Conservation (phyloP, 2,888 invertebrate species). For the Parnassius glacialis region DNA sequence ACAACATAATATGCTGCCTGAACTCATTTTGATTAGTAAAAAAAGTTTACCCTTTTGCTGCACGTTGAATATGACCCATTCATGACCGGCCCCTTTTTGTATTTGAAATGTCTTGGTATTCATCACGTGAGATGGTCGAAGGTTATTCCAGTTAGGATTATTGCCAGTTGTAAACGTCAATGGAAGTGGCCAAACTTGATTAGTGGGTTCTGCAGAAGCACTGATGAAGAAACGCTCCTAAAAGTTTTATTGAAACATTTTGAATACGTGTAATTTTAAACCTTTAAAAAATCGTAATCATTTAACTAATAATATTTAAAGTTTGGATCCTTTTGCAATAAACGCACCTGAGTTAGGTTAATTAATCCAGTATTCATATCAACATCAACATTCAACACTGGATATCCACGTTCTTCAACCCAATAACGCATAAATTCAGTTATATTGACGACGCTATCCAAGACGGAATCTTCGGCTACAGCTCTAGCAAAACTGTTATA, state of each 20-base stretch:
- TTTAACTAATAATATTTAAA: too few relatives aligned
- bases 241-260: constrained; percentile 14
- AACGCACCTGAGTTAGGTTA: constrained; percentile 55
- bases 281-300: too few relatives aligned
- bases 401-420: constrained; percentile 83
- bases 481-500: constrained; percentile 54
- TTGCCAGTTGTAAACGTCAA: constrained; percentile 62
- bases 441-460: constrained; percentile 38
- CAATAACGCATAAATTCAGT: constrained; percentile 67
- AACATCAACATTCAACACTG: constrained; percentile 75
- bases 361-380: constrained; percentile 54
- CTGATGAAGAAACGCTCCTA: constrained; percentile 68
- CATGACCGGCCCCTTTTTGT: constrained; percentile 45
- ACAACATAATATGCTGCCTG: too few relatives aligned
- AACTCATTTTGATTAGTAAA: too few relatives aligned
- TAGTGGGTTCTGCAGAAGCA: constrained; percentile 41
- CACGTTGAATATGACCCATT: constrained; percentile 83
- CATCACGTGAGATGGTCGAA: constrained; percentile 51
- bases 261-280: neutral
- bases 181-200: constrained; percentile 68
- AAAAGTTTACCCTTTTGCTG: constrained; percentile 74
- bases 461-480: constrained; percentile 45
- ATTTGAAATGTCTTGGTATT: constrained; percentile 38
- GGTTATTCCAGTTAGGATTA: constrained; percentile 61
- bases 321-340: neutral